Base-by-base conservation (phyloP, 2,888 invertebrate species). In the Torymus tubicola region DNA sequence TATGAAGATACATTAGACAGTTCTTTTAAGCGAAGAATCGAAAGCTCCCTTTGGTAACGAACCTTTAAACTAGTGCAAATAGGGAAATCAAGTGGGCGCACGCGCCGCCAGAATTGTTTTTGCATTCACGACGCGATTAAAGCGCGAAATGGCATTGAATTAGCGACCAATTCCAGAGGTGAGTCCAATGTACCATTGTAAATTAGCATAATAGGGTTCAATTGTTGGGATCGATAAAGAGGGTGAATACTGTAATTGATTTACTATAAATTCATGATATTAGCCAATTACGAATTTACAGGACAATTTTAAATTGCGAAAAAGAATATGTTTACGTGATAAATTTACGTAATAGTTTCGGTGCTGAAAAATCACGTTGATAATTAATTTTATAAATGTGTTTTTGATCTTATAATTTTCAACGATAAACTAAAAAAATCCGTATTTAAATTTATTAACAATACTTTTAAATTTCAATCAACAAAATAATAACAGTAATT, bases 151-250 rank as follows among this genome's bases (percentile, higher is more conserved):
- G 21, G 57, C 74, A 64, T 69, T 69, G 53, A 74, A 80, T 70
- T 80, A 67, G 61, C 72, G 42, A 60, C n/a, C 64, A 16, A 74
- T 65, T 74, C 58, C 14, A 52, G 14, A 31, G 68, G 58, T 68
- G 61, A 21, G 57, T 71, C 61, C 69, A 53, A 69, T 58, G 69
- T 55, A 69, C 68, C 42, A 57, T 68, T 68, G 24, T 18, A 65
- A 71, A 65, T 78, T 71, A 71, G 65, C 71, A 78, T 65, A 71
- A 78, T 65, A 72, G 71, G 18, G 16, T 72, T 67, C 65, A 65
- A 78, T 72, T 78, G 52, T 67, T 65, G 58, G 12, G 71, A 72
- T 72, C 71, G 63, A 76, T 76, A 72, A 58, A 71, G 16, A 14
- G 42, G 8, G 58, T 58, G 42, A 64, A 60, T 72, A 53, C 50